Percentiles rank a stretch among this genome's conserved stretches.
Conservation (phyloP, 30 jellyfish, hydroid and myxozoan species). For the Hydra vulgaris region DNA sequence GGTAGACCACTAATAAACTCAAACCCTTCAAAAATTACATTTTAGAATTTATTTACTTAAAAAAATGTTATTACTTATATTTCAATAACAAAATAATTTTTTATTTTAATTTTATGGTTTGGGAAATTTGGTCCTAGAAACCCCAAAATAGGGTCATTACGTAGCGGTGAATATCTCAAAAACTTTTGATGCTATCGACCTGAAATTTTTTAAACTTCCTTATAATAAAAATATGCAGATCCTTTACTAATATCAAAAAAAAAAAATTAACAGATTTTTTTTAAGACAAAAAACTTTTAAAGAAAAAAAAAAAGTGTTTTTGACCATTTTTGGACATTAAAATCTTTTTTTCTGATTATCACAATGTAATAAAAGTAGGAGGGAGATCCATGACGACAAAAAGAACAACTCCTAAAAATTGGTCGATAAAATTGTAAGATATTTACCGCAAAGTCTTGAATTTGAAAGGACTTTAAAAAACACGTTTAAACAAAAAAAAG, state of each 20-base stretch:
- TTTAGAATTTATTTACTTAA: no score
- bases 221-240: background rate
- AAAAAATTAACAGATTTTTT: background rate
- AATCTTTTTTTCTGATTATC: background rate
- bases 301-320: background rate
- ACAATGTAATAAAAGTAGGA: background rate
- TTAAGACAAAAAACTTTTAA: background rate
- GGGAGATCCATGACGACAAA: background rate
- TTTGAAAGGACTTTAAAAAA: background rate
- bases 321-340: background rate
- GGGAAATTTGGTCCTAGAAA: background rate
- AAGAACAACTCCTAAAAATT: background rate
- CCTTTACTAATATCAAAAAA: background rate
- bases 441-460: background rate
- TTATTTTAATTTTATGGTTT: background rate
- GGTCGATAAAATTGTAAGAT: background rate
- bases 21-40: background rate
- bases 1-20: background rate
- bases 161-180: background rate
- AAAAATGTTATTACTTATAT: no score
- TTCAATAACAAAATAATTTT: background rate
- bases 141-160: background rate
- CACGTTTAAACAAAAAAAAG: background rate
- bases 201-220: background rate
- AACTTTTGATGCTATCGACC: background rate